Percentiles rank a stretch among this genome's conserved stretches.
phyloP scores from a whole-genome alignment of 2,888 invertebrate genomes.

The Bellardia pandia region DNA sequence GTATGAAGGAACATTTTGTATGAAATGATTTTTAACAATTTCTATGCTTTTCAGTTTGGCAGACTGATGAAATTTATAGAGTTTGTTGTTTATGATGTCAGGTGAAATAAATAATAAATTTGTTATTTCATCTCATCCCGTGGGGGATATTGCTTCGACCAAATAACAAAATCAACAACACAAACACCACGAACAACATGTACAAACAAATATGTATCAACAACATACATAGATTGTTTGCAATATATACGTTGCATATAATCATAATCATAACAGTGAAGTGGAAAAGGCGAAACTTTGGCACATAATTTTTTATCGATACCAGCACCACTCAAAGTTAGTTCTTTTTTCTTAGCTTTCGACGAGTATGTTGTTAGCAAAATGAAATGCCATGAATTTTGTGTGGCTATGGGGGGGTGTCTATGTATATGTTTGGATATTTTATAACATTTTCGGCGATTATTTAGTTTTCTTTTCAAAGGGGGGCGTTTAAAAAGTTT shows the following conservation, averaged over 20 bases:
- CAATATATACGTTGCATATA: slow-evolving; percentile 31
- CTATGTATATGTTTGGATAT: slow-evolving; percentile 53
- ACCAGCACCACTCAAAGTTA: slow-evolving; percentile 38
- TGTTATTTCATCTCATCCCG: slow-evolving; percentile 79
- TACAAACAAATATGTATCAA: slow-evolving; percentile 21
- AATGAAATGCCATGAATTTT: slow-evolving; percentile 50
- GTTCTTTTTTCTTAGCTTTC: background rate
- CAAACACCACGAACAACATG: background rate
- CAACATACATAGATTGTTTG: slow-evolving; percentile 16
- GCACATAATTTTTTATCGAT: slow-evolving; percentile 69
- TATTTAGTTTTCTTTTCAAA: slow-evolving; percentile 34
- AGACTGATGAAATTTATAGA: slow-evolving; percentile 80
- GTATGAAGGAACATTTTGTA: slow-evolving; percentile 45
- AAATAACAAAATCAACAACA: slow-evolving; percentile 37
- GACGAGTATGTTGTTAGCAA: slow-evolving; percentile 47
- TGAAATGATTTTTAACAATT: slow-evolving; percentile 70
- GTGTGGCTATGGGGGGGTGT: slow-evolving; percentile 26
- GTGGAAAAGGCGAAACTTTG: slow-evolving; percentile 70
- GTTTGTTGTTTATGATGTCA: slow-evolving; percentile 83
- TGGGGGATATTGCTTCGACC: slow-evolving; percentile 52
- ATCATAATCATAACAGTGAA: slow-evolving; percentile 59
- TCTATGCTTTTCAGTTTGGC: slow-evolving; percentile 67
- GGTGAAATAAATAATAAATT: slow-evolving; percentile 84
- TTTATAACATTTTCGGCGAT: slow-evolving; percentile 60
- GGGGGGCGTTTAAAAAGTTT: slow-evolving; percentile 65